phyloP scores from a whole-genome alignment of 1,140 invertebrate genomes.

The Aricia agestis region DNA sequence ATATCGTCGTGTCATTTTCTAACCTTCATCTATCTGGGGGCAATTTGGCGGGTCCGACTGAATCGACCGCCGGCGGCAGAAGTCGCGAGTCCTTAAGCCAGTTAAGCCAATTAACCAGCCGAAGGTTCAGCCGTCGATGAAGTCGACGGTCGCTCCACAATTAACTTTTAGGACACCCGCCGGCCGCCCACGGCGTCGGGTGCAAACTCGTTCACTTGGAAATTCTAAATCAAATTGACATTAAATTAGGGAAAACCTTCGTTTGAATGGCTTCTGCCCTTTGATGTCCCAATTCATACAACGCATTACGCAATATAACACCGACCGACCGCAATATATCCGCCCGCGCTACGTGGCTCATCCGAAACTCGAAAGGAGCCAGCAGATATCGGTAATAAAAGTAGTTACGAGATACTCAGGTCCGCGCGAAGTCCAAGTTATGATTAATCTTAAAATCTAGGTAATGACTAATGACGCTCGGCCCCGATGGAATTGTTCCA shows the following conservation, averaged over 20 bases:
- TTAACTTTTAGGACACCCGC: neutral
- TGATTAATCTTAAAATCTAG: slow-evolving; percentile 8
- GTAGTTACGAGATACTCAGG: neutral
- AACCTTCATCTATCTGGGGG: neutral
- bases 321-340: too few relatives aligned
- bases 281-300: too few relatives aligned
- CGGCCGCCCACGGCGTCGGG: neutral
- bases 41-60: neutral
- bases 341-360: too few relatives aligned
- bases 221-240: neutral
- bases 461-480: slow-evolving; percentile 6
- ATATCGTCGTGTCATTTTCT: neutral
- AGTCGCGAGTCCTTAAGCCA: neutral
- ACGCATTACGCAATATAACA: too few relatives aligned
- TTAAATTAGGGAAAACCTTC: neutral
- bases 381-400: too few relatives aligned
- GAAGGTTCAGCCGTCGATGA: neutral
- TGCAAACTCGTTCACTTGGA: neutral
- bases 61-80: neutral
- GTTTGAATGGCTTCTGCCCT: too few relatives aligned
- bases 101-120: neutral
- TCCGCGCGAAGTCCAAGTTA: neutral
- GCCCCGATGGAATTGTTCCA: neutral
- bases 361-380: too few relatives aligned
- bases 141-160: neutral